Evolutionary conservation across 92 coral and sea anemone genomes (phyloP).

Genomic region (Paramuricea clavata): DNA sequence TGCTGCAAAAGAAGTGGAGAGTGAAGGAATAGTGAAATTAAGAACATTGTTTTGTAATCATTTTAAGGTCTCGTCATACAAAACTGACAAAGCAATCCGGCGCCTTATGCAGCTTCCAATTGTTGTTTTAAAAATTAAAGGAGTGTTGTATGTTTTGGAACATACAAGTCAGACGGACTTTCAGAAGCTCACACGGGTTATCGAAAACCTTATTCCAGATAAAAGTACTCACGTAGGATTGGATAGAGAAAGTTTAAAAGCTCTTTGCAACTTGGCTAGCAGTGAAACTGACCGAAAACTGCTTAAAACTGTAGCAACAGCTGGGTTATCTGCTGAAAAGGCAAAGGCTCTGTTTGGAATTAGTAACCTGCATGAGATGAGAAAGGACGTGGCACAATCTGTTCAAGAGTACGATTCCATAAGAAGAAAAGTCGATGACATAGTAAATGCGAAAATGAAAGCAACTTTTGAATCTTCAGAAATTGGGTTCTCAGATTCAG

Average conservation of each 20-base stretch:
- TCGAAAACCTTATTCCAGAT: slow-evolving; percentile 50
- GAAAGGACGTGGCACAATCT: slow-evolving; percentile 57
- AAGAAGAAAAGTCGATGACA: slow-evolving; percentile 60
- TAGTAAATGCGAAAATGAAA: slow-evolving; percentile 54
- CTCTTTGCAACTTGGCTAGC: slow-evolving; percentile 68
- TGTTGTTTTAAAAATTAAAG: slow-evolving; percentile 61
- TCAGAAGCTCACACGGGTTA: slow-evolving; percentile 21
- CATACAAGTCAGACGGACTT: background rate
- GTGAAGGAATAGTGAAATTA: slow-evolving; percentile 41
- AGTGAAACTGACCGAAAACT: slow-evolving; percentile 69
- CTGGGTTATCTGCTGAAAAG: slow-evolving; percentile 35
- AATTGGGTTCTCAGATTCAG: slow-evolving; percentile 35
- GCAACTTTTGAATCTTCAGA: slow-evolving; percentile 53
- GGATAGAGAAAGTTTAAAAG: slow-evolving; percentile 65
- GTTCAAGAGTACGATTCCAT: slow-evolving; percentile 54
- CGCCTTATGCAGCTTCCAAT: slow-evolving; percentile 74
- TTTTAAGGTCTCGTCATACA: slow-evolving; percentile 39
- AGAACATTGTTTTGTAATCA: slow-evolving; percentile 40
- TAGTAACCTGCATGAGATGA: slow-evolving; percentile 55
- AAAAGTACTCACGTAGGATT: slow-evolving; percentile 33
- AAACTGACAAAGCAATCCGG: slow-evolving; percentile 67
- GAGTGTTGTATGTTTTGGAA: slow-evolving; percentile 57
- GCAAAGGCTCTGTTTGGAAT: slow-evolving; percentile 71
- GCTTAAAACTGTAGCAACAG: slow-evolving; percentile 58
- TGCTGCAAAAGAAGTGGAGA: slow-evolving; percentile 57